phyloP scores from a whole-genome alignment of 2,797 vertebrate genomes.

The Sciaenops ocellatus region DNA sequence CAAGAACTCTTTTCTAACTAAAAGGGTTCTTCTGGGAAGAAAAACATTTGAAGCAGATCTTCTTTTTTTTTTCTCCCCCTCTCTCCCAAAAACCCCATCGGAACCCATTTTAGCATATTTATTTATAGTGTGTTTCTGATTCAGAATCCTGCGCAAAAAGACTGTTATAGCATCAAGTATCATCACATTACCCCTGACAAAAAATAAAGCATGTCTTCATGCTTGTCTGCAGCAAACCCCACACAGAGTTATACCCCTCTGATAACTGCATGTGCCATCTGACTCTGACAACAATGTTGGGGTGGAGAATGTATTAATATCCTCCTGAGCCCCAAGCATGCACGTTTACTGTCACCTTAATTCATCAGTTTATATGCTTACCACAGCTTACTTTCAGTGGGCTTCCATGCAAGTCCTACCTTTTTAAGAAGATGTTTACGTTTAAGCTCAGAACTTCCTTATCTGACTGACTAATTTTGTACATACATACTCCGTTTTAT shows the following conservation, averaged over 20 bases:
- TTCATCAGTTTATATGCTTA: constrained; percentile 62
- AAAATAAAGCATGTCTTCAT: constrained; percentile 74
- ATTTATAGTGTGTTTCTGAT: constrained; percentile 76
- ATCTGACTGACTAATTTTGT: neutral
- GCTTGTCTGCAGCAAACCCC: constrained; percentile 69
- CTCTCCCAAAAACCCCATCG: constrained; percentile 47
- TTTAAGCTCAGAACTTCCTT: neutral
- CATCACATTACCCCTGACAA: constrained; percentile 69
- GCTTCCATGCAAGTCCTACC: neutral
- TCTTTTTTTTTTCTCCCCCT: constrained; percentile 2
- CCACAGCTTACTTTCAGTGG: neutral
- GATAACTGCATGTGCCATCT: constrained; percentile 62
- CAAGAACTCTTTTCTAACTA: constrained; percentile 39
- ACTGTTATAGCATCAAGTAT: constrained; percentile 63
- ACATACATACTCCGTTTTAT: neutral
- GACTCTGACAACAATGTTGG: constrained; percentile 63
- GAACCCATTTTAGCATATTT: constrained; percentile 72
- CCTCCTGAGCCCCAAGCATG: constrained; percentile 63
- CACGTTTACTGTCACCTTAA: constrained; percentile 68
- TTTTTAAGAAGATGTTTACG: constrained; percentile 7
- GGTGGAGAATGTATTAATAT: constrained; percentile 69
- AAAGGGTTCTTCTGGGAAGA: constrained; percentile 42
- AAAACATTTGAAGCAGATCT: constrained; percentile 47
- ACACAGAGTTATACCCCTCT: constrained; percentile 58
- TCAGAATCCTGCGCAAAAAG: constrained; percentile 60